Base-by-base conservation (phyloP, 2,113 vertebrate genomes). In the Laticauda laticaudata region DNA sequence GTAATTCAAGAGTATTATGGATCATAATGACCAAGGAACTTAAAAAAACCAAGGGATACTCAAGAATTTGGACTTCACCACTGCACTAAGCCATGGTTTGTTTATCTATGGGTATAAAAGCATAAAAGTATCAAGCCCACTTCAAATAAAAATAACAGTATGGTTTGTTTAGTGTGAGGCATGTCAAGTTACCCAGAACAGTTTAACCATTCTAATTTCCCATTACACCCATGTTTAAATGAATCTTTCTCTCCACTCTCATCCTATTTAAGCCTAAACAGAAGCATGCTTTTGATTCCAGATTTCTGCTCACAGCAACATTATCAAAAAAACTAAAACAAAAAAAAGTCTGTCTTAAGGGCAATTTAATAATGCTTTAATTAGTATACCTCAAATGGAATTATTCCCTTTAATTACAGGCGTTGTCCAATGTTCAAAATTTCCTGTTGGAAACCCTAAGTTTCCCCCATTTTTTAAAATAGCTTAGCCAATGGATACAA, bases 361-460 rank as follows among this genome's bases (percentile, higher is more conserved):
- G 59, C 54, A 89, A 88, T 95, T 93, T 94, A 94, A 92, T 90
- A 54, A 14, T 86, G 87, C 75, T 61, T 53, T 61, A 93, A 90
- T 90, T 43, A 86, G n/a, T 89, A 94, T 94, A 91, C n/a, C 29
- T 14, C 92, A 81, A 92, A 29, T 43, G n/a, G 91, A 90, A 90
- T 51, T 45, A 94, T 59, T 29, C 85, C 54, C 43, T 87, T 57
- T 94, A 81, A 87, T 0, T 0, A 92, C 87, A 87, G 90, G 45
- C 92, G 20, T 89, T 8, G 56, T 45, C 94, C 54, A 34, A 92
- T 57, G 90, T 94, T 69, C 86, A 87, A 90, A 54, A 90, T 15
- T 48, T 54, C 86, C 89, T 88, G 89, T 0, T 3, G 24, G 10
- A 23, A 93, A 90, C 93, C 91, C 90, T 87, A 91, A 51, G 18